Evolutionary conservation across 2,113 vertebrate species (phyloP), one percentile per base, ranked within the genome.

Genomic region (Ptychochromis oligacanthus): DNA sequence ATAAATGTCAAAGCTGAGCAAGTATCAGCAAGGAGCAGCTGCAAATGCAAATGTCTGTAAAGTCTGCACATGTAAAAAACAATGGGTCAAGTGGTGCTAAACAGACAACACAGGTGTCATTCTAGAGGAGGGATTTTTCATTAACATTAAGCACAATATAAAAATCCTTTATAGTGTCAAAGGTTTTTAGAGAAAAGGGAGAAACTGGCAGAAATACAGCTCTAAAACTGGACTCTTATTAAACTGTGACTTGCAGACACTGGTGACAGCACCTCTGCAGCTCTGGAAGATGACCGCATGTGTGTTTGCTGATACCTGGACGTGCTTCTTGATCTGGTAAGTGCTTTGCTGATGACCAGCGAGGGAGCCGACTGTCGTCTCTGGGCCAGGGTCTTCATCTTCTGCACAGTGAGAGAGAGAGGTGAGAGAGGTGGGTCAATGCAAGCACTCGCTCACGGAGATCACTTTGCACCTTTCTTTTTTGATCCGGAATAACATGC

Each of bases 361-460:
- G 97, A 98, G 0, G 98, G 97, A 74, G 97, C 97, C 0, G 97
- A 99, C 93, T 97, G 97, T 31, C 97, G 96, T 87, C 98, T 97
- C 87, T 98, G 97, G 58, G 97, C 96, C 92, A 97, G 89, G 58
- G 96, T 97, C 96, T 98, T 98, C 97, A 98, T 97, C 94, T 97
- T 98, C 97, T 98, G 84, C 86, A 88, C 20, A 38, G 40, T 2
- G 18, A 65, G 26, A 62, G 46, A 78, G 36, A 61, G n/a, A 72
- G 36, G 62, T 13, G 24, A 34, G 20, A 28, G 31, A 20, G 5
- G 26, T 6, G 20, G 46, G 77, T 89, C 22, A 89, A 5, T 40
- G 4, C 15, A 14, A 14, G 26, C 0, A 2, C 9, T 14, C 9
- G 55, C 2, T 17, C 10, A 8, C 28, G 40, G 22, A 49, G 26